Evolutionary conservation across 2,113 vertebrate genomes (phyloP).

Genomic region (Gopherus evgoodei): DNA sequence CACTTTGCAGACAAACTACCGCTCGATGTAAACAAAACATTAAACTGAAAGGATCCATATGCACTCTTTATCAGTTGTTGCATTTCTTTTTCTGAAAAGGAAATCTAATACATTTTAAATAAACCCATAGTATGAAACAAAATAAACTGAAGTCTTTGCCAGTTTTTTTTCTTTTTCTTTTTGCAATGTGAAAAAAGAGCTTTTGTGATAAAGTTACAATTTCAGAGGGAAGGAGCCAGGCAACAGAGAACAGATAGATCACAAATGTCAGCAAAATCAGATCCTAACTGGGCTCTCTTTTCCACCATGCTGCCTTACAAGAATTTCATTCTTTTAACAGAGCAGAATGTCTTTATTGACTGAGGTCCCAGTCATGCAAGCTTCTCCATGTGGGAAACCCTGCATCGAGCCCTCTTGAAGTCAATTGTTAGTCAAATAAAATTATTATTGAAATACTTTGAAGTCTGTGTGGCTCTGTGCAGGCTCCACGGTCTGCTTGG

Average conservation of each 20-base stretch:
- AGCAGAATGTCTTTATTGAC: not conserved
- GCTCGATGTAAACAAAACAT: conserved; percentile 74
- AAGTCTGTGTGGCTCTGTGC: not conserved
- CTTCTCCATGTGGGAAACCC: not conserved
- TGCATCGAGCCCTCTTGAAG: not conserved
- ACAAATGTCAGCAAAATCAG: conserved; percentile 48
- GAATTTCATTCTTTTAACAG: conserved; percentile 11
- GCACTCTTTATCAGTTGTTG: conserved; percentile 69
- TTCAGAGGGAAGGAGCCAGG: conserved; percentile 31
- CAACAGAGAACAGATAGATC: conserved; percentile 21
- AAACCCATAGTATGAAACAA: conserved; percentile 64
- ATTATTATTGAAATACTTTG: not conserved
- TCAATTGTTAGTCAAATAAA: not conserved
- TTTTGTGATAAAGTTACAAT: conserved; percentile 54
- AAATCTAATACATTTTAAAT: conserved; percentile 75
- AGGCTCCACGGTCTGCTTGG: not conserved
- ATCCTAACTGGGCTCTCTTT: conserved; percentile 20
- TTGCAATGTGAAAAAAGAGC: conserved; percentile 59
- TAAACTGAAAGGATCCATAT: conserved; percentile 76
- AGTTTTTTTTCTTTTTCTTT: conserved; percentile 66
- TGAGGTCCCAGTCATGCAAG: not conserved
- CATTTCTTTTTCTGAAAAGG: conserved; percentile 40
- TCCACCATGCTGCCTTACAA: conserved; percentile 39
- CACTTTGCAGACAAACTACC: conserved; percentile 58
- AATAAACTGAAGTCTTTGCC: conserved; percentile 68